Percentiles rank a stretch among this genome's conserved stretches.
phyloP scores from a whole-genome alignment of 64 coral and sea anemone genomes.

The Catalaphyllia jardinei region DNA sequence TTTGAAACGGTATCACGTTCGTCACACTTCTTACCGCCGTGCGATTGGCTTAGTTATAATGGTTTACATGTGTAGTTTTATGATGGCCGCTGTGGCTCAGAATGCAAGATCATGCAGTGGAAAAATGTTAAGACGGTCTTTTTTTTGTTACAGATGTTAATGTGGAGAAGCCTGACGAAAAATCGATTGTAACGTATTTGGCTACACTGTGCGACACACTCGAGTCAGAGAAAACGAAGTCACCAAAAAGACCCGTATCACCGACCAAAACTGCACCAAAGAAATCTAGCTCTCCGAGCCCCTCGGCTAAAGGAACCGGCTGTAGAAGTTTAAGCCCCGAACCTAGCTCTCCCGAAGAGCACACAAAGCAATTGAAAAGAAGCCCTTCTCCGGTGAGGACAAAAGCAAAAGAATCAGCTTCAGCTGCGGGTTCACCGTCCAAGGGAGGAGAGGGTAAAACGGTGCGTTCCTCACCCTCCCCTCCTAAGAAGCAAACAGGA shows the following conservation, averaged over 20 bases:
- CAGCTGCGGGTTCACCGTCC: too few species aligned
- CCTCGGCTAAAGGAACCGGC: background rate
- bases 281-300: conserved; percentile 6
- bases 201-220: conserved; percentile 58
- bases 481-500: conserved; percentile 9
- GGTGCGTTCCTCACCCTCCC: background rate
- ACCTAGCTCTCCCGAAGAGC: background rate
- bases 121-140: background rate
- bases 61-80: too few species aligned
- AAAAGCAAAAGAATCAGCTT: background rate
- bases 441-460: conserved; percentile 7
- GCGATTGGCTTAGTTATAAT: too few species aligned
- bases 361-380: background rate
- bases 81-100: too few species aligned
- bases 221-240: conserved; percentile 12
- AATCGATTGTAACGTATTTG: conserved; percentile 60
- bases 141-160: conserved; percentile 41
- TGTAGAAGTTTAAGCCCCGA: conserved; percentile 24
- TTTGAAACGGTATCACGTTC: too few species aligned
- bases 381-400: background rate
- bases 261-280: conserved; percentile 18
- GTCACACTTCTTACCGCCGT: too few species aligned
- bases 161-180: conserved; percentile 73
- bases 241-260: conserved; percentile 17
- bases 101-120: background rate